A percentile compares a stretch with the other conserved stretches of the same genome.
phyloP scores from a whole-genome alignment of 2,888 invertebrate species.

The Halocaridina rubra region DNA sequence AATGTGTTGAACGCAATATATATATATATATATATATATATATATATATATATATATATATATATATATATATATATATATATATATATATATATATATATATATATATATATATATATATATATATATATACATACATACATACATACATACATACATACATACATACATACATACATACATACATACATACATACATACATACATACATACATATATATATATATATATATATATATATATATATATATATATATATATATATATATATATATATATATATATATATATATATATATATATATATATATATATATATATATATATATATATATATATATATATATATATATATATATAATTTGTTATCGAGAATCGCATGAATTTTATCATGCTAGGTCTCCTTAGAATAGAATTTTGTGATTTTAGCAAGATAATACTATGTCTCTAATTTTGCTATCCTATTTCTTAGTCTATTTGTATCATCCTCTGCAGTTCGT shows the following conservation, averaged over 20 bases:
- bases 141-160: not conserved
- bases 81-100: slow-evolving; percentile 8
- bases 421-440: no score
- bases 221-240: not conserved
- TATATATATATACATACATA: not conserved
- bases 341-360: not conserved
- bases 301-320: not conserved
- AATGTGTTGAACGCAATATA: no score
- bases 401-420: no score
- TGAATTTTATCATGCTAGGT: no score
- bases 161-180: not conserved
- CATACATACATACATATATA: not conserved
- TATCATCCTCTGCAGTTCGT: no score
- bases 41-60: slow-evolving; percentile 1
- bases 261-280: not conserved
- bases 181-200: not conserved
- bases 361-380: not conserved
- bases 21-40: not conserved
- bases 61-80: slow-evolving; percentile 8
- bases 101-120: not conserved
- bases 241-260: not conserved
- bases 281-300: not conserved
- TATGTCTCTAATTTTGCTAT: no score
- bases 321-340: not conserved
- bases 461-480: no score